phyloP scores from a whole-genome alignment of 2,888 invertebrate species.

The Drosophila testacea region DNA sequence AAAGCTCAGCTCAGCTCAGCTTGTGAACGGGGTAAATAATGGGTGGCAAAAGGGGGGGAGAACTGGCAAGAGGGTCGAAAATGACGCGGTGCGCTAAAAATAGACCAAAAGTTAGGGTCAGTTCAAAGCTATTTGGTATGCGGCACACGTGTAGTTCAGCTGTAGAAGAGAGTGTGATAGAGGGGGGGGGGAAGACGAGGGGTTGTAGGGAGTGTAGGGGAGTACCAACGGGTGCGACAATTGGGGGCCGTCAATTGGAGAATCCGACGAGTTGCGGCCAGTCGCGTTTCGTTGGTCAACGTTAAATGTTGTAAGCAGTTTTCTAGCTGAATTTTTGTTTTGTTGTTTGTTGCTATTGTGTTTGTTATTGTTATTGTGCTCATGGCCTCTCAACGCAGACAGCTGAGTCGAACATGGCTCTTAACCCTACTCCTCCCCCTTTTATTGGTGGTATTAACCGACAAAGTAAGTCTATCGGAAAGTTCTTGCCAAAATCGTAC shows the following conservation, averaged over 20 bases:
- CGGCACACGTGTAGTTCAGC: conserved; percentile 56
- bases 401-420: conserved; percentile 10
- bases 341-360: conserved; percentile 16
- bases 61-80: conserved; percentile 16
- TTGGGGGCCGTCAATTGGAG: conserved; percentile 34
- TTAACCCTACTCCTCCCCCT: conserved; percentile 16
- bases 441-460: conserved; percentile 10
- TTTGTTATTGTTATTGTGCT: conserved; percentile 13
- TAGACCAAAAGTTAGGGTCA: conserved; percentile 56
- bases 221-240: conserved; percentile 9
- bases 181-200: too few species aligned
- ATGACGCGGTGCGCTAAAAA: conserved; percentile 66
- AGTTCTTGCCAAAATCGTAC: background rate
- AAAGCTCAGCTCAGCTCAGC: conserved; percentile 26
- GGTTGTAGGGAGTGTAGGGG: background rate
- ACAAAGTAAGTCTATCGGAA: conserved; percentile 38
- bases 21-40: conserved; percentile 2
- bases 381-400: conserved; percentile 25
- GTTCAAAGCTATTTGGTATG: conserved; percentile 54
- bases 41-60: background rate
- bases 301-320: conserved; percentile 67
- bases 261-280: conserved; percentile 40
- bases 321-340: conserved; percentile 14
- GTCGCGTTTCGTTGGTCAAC: conserved; percentile 63
- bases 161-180: background rate